A percentile compares a stretch with the other conserved stretches of the same genome.
phyloP scores from a whole-genome alignment of 2,888 invertebrate genomes.

The Lissonota sp. region DNA sequence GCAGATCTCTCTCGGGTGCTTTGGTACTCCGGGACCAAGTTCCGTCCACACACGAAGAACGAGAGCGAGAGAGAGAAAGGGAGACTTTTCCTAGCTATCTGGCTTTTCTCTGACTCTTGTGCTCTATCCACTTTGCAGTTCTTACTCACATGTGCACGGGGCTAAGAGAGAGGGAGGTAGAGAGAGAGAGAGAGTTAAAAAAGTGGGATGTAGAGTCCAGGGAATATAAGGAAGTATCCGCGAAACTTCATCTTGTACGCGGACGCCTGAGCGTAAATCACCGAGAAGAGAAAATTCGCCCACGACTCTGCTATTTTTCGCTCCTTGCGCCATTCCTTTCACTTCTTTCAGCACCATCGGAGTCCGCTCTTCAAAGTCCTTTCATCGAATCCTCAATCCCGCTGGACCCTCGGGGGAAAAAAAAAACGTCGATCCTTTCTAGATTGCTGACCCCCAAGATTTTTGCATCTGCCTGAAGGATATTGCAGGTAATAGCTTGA shows the following conservation, averaged over 20 bases:
- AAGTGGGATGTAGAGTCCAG: constrained; percentile 40
- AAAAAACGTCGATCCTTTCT: neutral
- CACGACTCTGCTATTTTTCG: constrained; percentile 28
- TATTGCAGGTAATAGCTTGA: no score
- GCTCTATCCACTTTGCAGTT: constrained; percentile 48
- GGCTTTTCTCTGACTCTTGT: constrained; percentile 54
- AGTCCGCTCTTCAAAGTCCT: neutral
- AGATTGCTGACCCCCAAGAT: no score
- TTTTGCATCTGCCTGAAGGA: no score
- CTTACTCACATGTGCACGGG: constrained; percentile 27
- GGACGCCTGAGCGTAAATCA: constrained; percentile 62
- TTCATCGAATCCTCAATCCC: constrained; percentile 7
- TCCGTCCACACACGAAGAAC: constrained; percentile 43
- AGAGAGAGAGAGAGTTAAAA: constrained; percentile 29
- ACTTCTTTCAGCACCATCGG: constrained; percentile 5
- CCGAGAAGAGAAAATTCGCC: constrained; percentile 52
- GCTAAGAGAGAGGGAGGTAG: neutral
- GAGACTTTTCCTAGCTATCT: constrained; percentile 47
- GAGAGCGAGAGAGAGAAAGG: constrained; percentile 8
- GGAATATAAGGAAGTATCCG: constrained; percentile 61
- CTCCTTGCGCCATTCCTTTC: constrained; percentile 2
- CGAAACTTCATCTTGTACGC: constrained; percentile 62
- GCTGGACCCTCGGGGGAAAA: constrained; percentile 7
- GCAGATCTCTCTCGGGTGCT: constrained; percentile 58
- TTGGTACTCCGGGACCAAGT: constrained; percentile 33